Evolutionary conservation across 1,140 invertebrate species (phyloP), one percentile per base, ranked within the genome.

Genomic region (Trichomalopsis sarcophagae): DNA sequence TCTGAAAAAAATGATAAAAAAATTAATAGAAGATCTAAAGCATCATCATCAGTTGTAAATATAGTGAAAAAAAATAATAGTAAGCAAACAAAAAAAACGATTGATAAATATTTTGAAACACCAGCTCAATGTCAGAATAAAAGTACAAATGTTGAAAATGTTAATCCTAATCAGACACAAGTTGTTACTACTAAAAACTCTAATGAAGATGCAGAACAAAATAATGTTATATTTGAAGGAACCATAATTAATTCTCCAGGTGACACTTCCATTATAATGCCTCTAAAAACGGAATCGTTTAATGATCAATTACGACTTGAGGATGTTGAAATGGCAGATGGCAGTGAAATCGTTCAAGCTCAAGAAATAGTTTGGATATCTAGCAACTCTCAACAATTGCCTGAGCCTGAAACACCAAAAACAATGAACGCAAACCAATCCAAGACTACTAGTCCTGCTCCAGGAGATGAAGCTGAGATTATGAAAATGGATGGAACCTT

Each of bases 321-420:
- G n/a, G 27, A 75, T 69, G 23, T 23, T 69, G 68, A 23, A 27
- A 84, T 84, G 82, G 55, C 47, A 30, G 76, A 84, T 40, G 81
- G 76, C 50, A 69, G 36, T 44, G 71, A 84, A 81, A 81, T 81
- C 55, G 73, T 86, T 68, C 71, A 81, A 55, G 79, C 62, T 13
- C 14, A 81, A 30, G 79, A 88, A 55, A 74, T 84, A 3, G 68
- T 81, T 78, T 86, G 78, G 87, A 85, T 84, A 80, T n/a, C 80
- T 10, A 88, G 69, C 68, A 81, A 86, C 11, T 77, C 66, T 23
- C 23, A 79, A 10, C 23, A 79, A 10, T 81, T 69, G 13, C 74
- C 44, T 3, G 69, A 85, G 62, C 21, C 47, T 33, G 17, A 78
- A 71, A 87, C 30, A 76, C 83, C 47, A 23, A 84, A 87, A 78